Evolutionary conservation across 2,888 invertebrate species (phyloP).

Genomic region (Pheosia gnoma): DNA sequence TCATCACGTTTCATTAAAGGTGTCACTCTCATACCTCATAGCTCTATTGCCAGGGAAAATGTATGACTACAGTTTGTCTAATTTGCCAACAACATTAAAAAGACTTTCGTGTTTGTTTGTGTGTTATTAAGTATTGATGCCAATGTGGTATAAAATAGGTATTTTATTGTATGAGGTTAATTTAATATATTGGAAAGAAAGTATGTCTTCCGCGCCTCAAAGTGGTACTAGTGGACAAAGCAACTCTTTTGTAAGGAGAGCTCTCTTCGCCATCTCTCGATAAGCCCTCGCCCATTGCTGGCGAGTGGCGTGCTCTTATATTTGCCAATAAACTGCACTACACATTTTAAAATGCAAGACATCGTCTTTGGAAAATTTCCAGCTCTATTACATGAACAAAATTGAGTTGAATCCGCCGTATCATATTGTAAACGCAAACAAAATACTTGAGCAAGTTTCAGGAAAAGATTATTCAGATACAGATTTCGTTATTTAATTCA

Average conservation of each 20-base stretch:
- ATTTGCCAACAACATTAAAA: no score
- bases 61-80: no score
- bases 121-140: not conserved
- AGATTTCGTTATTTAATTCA: constrained; percentile 10
- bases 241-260: constrained; percentile 70
- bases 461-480: not conserved
- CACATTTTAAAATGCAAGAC: constrained; percentile 38
- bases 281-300: constrained; percentile 57
- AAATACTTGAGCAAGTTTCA: not conserved
- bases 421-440: not conserved
- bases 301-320: constrained; percentile 45
- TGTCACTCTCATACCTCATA: no score
- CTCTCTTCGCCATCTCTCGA: constrained; percentile 71
- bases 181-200: constrained; percentile 51
- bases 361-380: constrained; percentile 9
- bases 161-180: not conserved
- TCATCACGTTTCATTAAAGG: no score
- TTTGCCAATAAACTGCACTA: constrained; percentile 55
- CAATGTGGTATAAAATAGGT: not conserved
- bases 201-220: constrained; percentile 53
- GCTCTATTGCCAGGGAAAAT: no score
- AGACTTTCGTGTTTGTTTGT: no score
- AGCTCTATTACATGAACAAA: constrained; percentile 5
- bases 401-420: constrained; percentile 1
- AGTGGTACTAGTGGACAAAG: constrained; percentile 76